Evolutionary conservation across 2,888 invertebrate species (phyloP).

Genomic region (Amblyjoppa proteus): DNA sequence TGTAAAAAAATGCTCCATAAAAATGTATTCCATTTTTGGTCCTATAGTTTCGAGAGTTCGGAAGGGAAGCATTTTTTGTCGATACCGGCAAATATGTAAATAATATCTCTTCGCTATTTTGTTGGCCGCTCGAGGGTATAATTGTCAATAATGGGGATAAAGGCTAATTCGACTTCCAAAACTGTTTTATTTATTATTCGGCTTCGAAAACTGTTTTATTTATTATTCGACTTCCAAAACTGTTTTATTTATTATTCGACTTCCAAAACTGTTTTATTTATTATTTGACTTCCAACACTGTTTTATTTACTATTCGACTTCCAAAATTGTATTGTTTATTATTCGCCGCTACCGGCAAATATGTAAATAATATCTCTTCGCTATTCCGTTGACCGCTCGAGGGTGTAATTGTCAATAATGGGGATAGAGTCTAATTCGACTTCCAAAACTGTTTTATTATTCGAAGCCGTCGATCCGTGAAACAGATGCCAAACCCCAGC

Average conservation of each 20-base stretch:
- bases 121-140: background rate
- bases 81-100: background rate
- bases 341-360: background rate
- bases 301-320: too few species aligned
- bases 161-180: constrained; percentile 2
- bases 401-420: background rate
- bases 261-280: too few species aligned
- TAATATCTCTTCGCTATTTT: background rate
- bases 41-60: too few species aligned
- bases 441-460: constrained; percentile 58
- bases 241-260: too few species aligned
- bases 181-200: constrained; percentile 47
- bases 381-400: background rate
- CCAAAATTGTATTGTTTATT: too few species aligned
- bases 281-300: too few species aligned
- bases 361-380: background rate
- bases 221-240: too few species aligned
- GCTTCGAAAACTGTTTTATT: too few species aligned
- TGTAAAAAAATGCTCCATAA: background rate
- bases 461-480: constrained; percentile 56
- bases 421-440: background rate
- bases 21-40: background rate
- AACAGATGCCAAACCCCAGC: constrained; percentile 48
- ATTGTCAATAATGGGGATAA: background rate
- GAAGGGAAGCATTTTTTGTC: background rate